Percentiles rank a stretch among this genome's conserved stretches.
These are phyloP conservation scores for Ischnus inquisitorius DNA, from an alignment of 2,888 invertebrate genomes.

Conservation along the genomic window DNA sequence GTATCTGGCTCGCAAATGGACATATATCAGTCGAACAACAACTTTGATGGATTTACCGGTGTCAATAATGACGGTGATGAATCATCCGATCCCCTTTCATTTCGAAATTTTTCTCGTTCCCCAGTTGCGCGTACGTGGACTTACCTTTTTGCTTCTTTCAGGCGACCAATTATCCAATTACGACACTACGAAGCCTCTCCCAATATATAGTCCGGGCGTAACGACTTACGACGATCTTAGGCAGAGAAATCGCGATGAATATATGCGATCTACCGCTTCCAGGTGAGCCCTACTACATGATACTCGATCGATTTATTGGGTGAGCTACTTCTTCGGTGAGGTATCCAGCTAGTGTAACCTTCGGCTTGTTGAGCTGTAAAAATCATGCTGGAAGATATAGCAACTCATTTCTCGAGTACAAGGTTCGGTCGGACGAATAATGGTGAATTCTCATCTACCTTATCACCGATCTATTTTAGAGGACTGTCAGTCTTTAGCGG, in stretches of 20 bases:
- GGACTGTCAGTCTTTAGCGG: no score
- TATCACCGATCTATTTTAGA: no score
- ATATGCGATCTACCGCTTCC: constrained; percentile 26
- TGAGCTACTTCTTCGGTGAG: no score
- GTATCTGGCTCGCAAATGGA: constrained; percentile 42
- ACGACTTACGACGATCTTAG: constrained; percentile 57
- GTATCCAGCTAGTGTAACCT: neutral
- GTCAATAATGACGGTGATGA: constrained; percentile 52
- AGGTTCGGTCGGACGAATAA: no score
- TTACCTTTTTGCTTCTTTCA: neutral
- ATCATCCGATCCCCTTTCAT: neutral
- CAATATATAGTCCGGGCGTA: neutral
- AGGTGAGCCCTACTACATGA: constrained; percentile 22
- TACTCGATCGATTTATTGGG: neutral
- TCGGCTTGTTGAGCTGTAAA: neutral
- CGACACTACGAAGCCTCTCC: constrained; percentile 34
- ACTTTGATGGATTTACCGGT: constrained; percentile 57
- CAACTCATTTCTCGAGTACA: no score
- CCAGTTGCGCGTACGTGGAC: neutral
- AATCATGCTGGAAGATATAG: no score
- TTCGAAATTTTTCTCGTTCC: neutral
- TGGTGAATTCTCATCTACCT: no score
- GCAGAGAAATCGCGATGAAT: constrained; percentile 54
- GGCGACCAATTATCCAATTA: constrained; percentile 39
- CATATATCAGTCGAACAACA: constrained; percentile 28